Conservation (phyloP, 2,888 invertebrate genomes). For the Morpho helenor region DNA sequence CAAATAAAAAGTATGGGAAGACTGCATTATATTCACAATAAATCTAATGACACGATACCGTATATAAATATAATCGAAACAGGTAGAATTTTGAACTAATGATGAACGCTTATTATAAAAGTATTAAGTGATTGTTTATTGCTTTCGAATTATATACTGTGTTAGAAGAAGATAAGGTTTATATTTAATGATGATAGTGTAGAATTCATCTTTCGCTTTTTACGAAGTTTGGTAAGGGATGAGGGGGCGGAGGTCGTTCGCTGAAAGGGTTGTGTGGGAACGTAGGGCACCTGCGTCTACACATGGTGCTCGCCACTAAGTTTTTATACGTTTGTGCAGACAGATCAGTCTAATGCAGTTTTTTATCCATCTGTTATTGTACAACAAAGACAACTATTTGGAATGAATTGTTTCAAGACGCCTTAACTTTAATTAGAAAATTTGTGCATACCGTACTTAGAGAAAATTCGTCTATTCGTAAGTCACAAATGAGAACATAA, state of each 20-base stretch:
- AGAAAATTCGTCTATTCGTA: too few species aligned
- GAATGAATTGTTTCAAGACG: conserved; percentile 2
- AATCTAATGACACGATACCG: conserved; percentile 78
- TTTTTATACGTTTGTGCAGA: conserved; percentile 72
- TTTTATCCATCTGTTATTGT: conserved; percentile 51
- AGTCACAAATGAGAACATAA: too few species aligned
- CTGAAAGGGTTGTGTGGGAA: conserved; percentile 81
- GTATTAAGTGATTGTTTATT: conserved; percentile 30
- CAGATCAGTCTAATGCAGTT: conserved; percentile 72
- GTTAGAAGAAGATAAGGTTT: conserved; percentile 22
- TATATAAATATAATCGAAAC: conserved; percentile 74
- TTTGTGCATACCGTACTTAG: too few species aligned
- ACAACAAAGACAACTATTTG: conserved; percentile 23
- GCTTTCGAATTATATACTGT: conserved; percentile 24
- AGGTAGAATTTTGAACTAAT: conserved; percentile 76
- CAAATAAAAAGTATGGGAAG: conserved; percentile 62
- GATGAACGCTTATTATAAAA: conserved; percentile 35
- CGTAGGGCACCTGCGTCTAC: conserved; percentile 77
- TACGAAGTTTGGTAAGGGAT: conserved; percentile 48
- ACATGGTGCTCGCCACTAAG: conserved; percentile 68
- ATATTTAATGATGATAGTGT: conserved; percentile 32
- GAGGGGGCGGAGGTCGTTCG: conserved; percentile 51
- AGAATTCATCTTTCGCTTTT: conserved; percentile 41
- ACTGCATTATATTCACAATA: conserved; percentile 77
- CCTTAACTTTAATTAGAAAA: not conserved